phyloP scores from a whole-genome alignment of 2,797 vertebrate species.

The Synaphobranchus kaupii region DNA sequence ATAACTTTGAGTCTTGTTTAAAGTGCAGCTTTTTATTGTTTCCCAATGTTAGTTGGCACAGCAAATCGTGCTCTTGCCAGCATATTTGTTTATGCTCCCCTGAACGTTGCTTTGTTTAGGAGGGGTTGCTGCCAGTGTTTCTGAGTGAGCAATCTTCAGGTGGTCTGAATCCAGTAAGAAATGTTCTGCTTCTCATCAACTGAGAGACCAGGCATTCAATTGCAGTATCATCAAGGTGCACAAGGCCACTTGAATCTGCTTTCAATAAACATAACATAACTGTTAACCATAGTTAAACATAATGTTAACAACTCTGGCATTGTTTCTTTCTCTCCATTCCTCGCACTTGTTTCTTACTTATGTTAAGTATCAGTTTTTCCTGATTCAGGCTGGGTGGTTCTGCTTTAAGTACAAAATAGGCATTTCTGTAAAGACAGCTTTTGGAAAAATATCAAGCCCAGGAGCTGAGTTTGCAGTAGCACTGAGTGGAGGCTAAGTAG shows the following conservation, averaged over 20 bases:
- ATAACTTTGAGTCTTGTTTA: too few species aligned
- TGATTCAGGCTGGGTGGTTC: neutral
- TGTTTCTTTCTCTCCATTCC: neutral
- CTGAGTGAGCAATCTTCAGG: neutral
- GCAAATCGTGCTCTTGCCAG: too few species aligned
- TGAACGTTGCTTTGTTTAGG: neutral
- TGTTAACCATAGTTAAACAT: neutral
- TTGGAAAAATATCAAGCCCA: neutral
- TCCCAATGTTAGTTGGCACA: too few species aligned
- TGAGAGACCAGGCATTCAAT: neutral
- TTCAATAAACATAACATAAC: neutral
- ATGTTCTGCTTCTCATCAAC: neutral
- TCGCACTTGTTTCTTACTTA: neutral
- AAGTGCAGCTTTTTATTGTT: too few species aligned
- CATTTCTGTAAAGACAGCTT: conserved; percentile 1
- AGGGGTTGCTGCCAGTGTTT: neutral
- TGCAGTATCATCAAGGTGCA: neutral
- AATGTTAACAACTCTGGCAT: neutral
- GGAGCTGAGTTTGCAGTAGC: neutral
- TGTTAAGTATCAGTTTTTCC: neutral
- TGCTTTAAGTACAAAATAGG: neutral
- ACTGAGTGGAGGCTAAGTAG: neutral
- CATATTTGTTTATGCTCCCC: too few species aligned
- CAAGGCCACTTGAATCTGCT: neutral
- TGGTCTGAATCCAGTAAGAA: neutral